Base-by-base conservation (phyloP, 1,140 invertebrate species). In the Cotesia vestalis region DNA sequence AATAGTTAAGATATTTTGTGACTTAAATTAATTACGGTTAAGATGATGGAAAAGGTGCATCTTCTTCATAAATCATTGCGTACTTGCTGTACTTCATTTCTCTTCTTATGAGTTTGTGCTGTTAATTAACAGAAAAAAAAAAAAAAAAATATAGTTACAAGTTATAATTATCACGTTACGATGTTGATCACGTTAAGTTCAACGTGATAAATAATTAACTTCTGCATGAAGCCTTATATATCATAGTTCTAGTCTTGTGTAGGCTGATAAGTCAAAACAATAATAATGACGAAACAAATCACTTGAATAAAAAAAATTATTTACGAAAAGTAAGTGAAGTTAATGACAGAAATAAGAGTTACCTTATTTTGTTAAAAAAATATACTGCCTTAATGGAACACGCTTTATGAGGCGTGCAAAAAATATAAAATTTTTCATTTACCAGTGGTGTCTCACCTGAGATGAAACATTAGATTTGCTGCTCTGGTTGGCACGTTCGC, bases 401-500 rank as follows among this genome's bases (percentile, higher is more conserved):
- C 27, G 27, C 27, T 1, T 27, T 27, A 27, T 27, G 27, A 27
- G 27, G 27, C 27, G 27, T 40, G 14, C 11, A 35, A 27, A 35
- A 14, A 55, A 67, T 66, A 34, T 14, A 52, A 51, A 71, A 63
- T 17, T 17, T 46, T 20, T 8, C 51, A 64, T 36, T 20, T 38
- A 63, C 62, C 51, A 59, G 68, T 52, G 34, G 27, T 55, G 68
- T 68, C 67, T 75, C 66, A 84, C 82, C 77, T 82, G 70, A 53
- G 71, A 75, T 67, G 76, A 20, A 51, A 59, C 69, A 1, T 74
- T 51, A 0, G 36, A 73, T 70, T 90, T 89, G 57, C 83, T 85
- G 46, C 88, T 91, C 73, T 88, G 90, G 69, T 90, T 89, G 3
- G 11, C 0, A 34, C 89, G 89, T 11, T 90, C 90, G 51, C 88